A percentile compares a stretch with the other conserved stretches of the same genome.
These are phyloP conservation scores for Cromileptes altivelis DNA, from an alignment of 2,113 vertebrate genomes.

Conservation along the genomic window DNA sequence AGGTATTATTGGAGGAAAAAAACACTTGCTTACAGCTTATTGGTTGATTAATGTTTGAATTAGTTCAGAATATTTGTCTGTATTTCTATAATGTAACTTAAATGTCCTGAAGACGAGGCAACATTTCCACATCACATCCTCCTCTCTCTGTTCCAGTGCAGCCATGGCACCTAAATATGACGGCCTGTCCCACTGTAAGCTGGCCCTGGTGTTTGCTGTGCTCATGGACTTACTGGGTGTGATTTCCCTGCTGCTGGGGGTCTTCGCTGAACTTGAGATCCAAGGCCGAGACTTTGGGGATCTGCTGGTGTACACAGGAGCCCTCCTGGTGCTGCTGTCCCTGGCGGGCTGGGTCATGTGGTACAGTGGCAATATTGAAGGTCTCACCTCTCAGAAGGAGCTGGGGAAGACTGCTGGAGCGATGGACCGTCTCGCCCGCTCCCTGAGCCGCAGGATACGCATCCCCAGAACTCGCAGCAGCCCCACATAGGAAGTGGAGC, in stretches of 20 bases:
- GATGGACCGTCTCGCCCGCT: conserved; percentile 80
- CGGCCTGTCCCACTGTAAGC: conserved; percentile 88
- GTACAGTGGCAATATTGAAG: conserved; percentile 94
- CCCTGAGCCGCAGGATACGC: conserved; percentile 80
- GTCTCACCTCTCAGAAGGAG: conserved; percentile 75
- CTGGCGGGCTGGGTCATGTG: conserved; percentile 92
- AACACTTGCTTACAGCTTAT: not conserved
- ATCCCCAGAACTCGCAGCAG: conserved; percentile 69
- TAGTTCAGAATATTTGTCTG: not conserved
- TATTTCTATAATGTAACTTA: not conserved
- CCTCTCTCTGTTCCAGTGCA: conserved; percentile 24
- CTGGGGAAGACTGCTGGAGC: conserved; percentile 62
- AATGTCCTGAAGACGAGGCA: not conserved
- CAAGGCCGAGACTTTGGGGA: conserved; percentile 90
- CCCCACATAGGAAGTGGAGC: conserved; percentile 48
- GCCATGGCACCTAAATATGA: conserved; percentile 77
- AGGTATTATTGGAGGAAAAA: not conserved
- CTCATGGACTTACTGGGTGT: conserved; percentile 89
- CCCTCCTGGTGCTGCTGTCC: conserved; percentile 89
- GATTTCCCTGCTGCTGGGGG: conserved; percentile 85
- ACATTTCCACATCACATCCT: not conserved
- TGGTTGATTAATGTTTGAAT: too few relatives aligned
- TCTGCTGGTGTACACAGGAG: conserved; percentile 90
- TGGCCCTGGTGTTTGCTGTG: conserved; percentile 88
- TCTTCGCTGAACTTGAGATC: conserved; percentile 89